phyloP scores from a whole-genome alignment of 2,888 invertebrate genomes.

The Ryuthela nishihirai region DNA sequence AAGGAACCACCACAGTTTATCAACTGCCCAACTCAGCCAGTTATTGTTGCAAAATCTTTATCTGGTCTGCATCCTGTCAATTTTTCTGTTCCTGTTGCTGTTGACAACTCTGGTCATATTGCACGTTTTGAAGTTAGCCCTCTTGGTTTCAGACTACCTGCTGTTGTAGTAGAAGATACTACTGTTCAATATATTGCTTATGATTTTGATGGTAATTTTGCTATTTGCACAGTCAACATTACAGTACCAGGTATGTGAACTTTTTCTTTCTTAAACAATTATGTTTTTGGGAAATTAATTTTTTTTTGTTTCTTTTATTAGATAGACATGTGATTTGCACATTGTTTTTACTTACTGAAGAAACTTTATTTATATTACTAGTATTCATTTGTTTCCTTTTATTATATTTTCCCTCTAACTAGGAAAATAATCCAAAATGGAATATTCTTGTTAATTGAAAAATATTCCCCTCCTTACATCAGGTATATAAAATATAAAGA shows the following conservation, averaged over 20 bases:
- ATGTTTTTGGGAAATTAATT: neutral
- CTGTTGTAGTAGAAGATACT: constrained; percentile 82
- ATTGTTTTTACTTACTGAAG: too few species aligned
- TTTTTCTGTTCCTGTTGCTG: constrained; percentile 87
- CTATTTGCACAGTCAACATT: constrained; percentile 93
- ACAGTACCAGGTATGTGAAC: constrained; percentile 68
- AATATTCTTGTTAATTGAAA: too few species aligned
- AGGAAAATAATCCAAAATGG: too few species aligned
- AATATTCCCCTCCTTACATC: too few species aligned
- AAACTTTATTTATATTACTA: too few species aligned
- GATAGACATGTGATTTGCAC: too few species aligned
- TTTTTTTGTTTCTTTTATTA: too few species aligned
- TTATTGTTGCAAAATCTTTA: constrained; percentile 82
- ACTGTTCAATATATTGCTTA: constrained; percentile 94
- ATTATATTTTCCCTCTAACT: too few species aligned
- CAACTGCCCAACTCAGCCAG: constrained; percentile 90
- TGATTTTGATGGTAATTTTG: constrained; percentile 95
- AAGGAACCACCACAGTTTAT: constrained; percentile 95
- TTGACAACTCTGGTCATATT: constrained; percentile 93
- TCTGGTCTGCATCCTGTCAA: constrained; percentile 81
- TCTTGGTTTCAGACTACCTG: constrained; percentile 81
- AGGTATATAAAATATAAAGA: too few species aligned
- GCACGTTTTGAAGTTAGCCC: constrained; percentile 90
- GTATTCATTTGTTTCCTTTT: too few species aligned
- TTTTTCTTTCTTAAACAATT: neutral